Evolutionary conservation across 2,888 invertebrate species (phyloP), one percentile per base, ranked within the genome.

Genomic region (Stenurella melanura): DNA sequence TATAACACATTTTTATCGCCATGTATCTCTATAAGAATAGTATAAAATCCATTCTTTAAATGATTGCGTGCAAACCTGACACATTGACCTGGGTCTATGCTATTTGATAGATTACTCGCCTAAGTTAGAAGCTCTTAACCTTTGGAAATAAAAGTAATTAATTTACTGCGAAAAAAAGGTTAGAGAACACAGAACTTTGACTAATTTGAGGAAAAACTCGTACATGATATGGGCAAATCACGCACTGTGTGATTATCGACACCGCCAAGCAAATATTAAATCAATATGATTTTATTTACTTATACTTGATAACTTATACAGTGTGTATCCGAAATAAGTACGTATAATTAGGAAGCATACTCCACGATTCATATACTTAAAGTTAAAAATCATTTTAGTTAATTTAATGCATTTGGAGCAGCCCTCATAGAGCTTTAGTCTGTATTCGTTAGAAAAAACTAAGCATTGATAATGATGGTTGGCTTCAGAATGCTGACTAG

Each of bases 41-140:
- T 50, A n/a, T 6, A n/a, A 50, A 50, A 50, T 50, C 50, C 6
- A n/a, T 74, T 69, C 61, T 50, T 15, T 30, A 30, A 68, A 26
- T 69, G 74, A 60, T 74, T 68, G 74, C 74, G 74, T 74, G 74
- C 74, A 26, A 54, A 58, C 58, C 69, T 69, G 74, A 69, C 74
- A 74, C 74, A 74, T 69, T 74, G 69, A 74, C 74, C 74, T 12
- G 54, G 63, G 69, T 74, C 74, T 54, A 50, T 74, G 34, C 61
- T 57, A 26, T 61, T 74, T 69, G 74, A 74, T 74, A 66, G 74
- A 74, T 74, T 60, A 67, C 61, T 30, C 30, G 74, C 54, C 63
- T 69, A 61, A 63, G 38, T 69, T 74, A 34, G 68, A 69, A 68
- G 68, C 68, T 68, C 68, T 69, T 63, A 69, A 68, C 68, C 60